Percentiles rank a stretch among this genome's conserved stretches.
Conservation (phyloP, 2,888 invertebrate genomes). For the Drosophila ustulata region DNA sequence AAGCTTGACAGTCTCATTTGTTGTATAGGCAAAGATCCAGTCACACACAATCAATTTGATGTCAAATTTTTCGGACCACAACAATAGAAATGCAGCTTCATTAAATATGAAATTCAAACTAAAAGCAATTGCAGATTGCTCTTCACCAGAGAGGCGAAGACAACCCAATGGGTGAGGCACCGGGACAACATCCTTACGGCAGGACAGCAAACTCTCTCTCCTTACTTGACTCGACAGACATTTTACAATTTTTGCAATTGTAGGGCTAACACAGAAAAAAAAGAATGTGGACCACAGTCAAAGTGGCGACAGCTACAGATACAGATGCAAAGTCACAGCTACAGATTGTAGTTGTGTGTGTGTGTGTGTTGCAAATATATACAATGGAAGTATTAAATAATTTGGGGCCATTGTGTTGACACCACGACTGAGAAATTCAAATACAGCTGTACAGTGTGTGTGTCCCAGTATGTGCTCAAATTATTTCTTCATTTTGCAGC, state of each 20-base stretch:
- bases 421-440: conserved; percentile 49
- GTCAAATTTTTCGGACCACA: conserved; percentile 57
- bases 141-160: conserved; percentile 10
- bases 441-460: conserved; percentile 26
- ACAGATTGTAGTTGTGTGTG: not conserved
- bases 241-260: conserved; percentile 65
- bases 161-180: conserved; percentile 5
- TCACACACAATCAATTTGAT: conserved; percentile 60
- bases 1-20: conserved; percentile 39
- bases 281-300: conserved; percentile 45
- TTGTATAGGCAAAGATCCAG: conserved; percentile 44
- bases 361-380: conserved; percentile 41
- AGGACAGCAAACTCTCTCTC: conserved; percentile 4
- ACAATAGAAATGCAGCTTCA: conserved; percentile 75
- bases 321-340: conserved; percentile 12
- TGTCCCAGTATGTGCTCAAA: conserved; percentile 58
- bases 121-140: conserved; percentile 70
- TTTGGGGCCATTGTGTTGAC: conserved; percentile 81
- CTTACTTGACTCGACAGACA: conserved; percentile 28
- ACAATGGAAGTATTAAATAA: conserved; percentile 80
- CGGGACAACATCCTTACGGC: conserved; percentile 36
- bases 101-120: conserved; percentile 76
- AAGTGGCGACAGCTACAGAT: conserved; percentile 37
- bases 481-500: conserved; percentile 79
- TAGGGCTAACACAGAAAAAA: conserved; percentile 21